phyloP scores from a whole-genome alignment of 2,797 vertebrate genomes.

The Molossus alvarezi region DNA sequence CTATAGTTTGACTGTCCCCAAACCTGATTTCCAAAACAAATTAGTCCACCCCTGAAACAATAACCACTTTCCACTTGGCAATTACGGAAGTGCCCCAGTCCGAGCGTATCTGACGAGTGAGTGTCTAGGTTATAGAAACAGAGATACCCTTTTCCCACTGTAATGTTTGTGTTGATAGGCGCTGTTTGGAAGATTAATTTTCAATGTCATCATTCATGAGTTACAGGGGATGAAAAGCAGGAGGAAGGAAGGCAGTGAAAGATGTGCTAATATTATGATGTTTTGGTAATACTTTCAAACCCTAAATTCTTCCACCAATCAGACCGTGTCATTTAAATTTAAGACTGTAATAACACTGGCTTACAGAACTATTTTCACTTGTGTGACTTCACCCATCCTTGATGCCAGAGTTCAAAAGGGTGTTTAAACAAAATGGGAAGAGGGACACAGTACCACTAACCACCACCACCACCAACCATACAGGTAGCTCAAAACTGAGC shows the following conservation, averaged over 20 bases:
- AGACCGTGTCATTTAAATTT: slow-evolving; percentile 75
- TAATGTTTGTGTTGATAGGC: slow-evolving; percentile 75
- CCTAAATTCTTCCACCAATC: slow-evolving; percentile 62
- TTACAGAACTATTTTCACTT: slow-evolving; percentile 75
- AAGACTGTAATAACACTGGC: slow-evolving; percentile 73
- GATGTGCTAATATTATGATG: slow-evolving; percentile 54
- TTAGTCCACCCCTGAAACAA: slow-evolving; percentile 58
- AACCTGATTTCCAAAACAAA: slow-evolving; percentile 83
- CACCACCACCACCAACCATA: neutral
- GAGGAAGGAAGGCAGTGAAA: slow-evolving; percentile 69
- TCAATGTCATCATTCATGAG: slow-evolving; percentile 77
- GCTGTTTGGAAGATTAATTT: slow-evolving; percentile 79
- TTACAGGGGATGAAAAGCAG: slow-evolving; percentile 76
- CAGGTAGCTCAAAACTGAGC: neutral
- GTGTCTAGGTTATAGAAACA: slow-evolving; percentile 78
- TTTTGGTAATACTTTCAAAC: slow-evolving; percentile 74
- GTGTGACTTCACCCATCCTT: slow-evolving; percentile 66
- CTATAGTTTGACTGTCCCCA: slow-evolving; percentile 54
- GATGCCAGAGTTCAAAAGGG: slow-evolving; percentile 76
- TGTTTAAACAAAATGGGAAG: slow-evolving; percentile 49
- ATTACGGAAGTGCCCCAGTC: slow-evolving; percentile 47
- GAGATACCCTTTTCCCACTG: slow-evolving; percentile 77
- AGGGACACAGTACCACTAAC: neutral
- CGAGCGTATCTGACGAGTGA: slow-evolving; percentile 60
- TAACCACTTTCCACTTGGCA: slow-evolving; percentile 43